Base-by-base conservation (phyloP, 92 coral and sea anemone genomes). In the Zoanthus sociatus region DNA sequence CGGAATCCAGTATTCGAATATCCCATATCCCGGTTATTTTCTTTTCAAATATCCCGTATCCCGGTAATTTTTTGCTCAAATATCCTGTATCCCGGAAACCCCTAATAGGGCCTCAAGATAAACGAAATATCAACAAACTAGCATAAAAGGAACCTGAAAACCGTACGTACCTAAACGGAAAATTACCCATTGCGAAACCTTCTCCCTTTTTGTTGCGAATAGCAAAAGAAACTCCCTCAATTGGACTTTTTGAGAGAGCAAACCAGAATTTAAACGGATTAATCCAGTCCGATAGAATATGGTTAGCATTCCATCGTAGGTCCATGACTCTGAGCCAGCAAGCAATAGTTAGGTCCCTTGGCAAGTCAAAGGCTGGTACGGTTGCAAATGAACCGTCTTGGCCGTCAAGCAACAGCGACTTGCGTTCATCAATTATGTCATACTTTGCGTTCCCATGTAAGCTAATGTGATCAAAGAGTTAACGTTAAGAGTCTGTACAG, bases 331-430 rank as follows among this genome's bases (percentile, higher is more conserved):
- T 78, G 30, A 78, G 50, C 83, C 83, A 78, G 26, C 21, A 78
- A n/a, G 83, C 31, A 10, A 78, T 33, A 15, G 83, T 78, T 10
- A 78, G 2, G 51, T 78, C 83, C n/a, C 13, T 16, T 6, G 83
- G 70, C 7, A 78, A 42, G 50, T 32, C 53, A 56, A 78, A 78
- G 30, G 83, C 18, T 44, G 83, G 83, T 31, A 78, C 83, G 0
- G 53, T 78, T 14, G 83, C 83, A 33, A 5, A 58, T 0, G 83
- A 26, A 14, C 30, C 71, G 6, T 2, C 6, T 78, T 32, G 21
- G 15, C 83, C 83, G 50, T 58, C 58, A 3, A 78, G 54, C 71
- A 30, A 31, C 51, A 78, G 71, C 2, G 83, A 78, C 11, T 32
- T 31, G 6, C 53, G 71, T 31, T 71, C 83, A 30, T 56, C 70